These are phyloP conservation scores for Tragulus kanchil DNA, from an alignment of 2,113 vertebrate genomes.

Conservation along the genomic window DNA sequence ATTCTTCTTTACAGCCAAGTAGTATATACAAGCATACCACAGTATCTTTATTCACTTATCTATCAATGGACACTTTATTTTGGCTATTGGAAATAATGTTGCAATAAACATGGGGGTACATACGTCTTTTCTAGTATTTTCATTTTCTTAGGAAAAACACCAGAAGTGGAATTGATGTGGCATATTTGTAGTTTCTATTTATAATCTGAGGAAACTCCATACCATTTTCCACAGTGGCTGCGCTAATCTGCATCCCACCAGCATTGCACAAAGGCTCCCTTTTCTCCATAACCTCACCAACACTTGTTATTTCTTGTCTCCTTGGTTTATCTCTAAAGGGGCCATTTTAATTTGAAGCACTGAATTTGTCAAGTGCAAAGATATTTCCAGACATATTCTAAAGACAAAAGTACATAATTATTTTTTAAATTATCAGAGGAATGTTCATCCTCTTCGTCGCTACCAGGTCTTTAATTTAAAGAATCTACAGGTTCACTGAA, in stretches of 20 bases:
- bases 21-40: not conserved
- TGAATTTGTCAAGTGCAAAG: conserved; percentile 2
- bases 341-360: not conserved
- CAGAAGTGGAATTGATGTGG: not conserved
- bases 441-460: not conserved
- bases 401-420: not conserved
- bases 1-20: not conserved
- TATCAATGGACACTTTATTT: not conserved
- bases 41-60: not conserved
- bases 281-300: not conserved
- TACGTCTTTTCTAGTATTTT: not conserved
- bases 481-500: not conserved
- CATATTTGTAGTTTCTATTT: not conserved
- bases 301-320: not conserved
- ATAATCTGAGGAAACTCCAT: not conserved
- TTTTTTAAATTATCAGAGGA: not conserved
- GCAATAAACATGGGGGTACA: not conserved
- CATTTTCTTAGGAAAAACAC: not conserved
- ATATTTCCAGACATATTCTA: conserved; percentile 26
- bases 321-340: not conserved
- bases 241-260: not conserved
- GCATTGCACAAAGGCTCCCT: not conserved
- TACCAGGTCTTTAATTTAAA: not conserved
- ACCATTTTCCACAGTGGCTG: not conserved
- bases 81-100: not conserved